These are phyloP conservation scores for Ondatra zibethicus DNA, from an alignment of 2,113 vertebrate species.

Conservation along the genomic window DNA sequence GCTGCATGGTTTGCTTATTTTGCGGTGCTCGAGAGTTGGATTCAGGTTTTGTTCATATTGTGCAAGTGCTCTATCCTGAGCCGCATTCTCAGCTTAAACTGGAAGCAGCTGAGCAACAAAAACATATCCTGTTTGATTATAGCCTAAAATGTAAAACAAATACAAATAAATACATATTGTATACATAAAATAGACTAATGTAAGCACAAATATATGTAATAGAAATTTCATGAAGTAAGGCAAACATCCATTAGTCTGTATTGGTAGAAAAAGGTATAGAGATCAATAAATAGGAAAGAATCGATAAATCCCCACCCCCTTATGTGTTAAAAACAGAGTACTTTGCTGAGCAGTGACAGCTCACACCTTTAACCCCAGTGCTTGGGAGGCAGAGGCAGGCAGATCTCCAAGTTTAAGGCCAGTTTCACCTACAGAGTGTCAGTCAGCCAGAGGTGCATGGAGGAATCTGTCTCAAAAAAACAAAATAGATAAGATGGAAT, in stretches of 20 bases:
- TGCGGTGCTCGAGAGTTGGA: background rate
- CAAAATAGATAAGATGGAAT: background rate
- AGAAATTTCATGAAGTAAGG: background rate
- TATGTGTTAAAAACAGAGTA: background rate
- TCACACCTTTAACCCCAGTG: background rate
- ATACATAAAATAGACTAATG: background rate
- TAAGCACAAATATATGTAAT: background rate
- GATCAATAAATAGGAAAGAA: slow-evolving; percentile 6
- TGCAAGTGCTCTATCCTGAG: background rate
- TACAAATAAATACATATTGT: background rate
- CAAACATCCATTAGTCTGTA: background rate
- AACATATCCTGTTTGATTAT: background rate
- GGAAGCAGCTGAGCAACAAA: background rate
- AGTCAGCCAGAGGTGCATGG: background rate
- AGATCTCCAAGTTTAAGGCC: background rate
- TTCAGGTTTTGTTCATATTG: background rate
- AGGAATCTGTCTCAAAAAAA: background rate
- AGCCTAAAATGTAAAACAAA: background rate
- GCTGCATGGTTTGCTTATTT: background rate
- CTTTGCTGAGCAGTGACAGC: background rate
- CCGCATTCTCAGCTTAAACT: background rate
- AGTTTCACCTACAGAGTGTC: background rate
- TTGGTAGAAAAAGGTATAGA: background rate
- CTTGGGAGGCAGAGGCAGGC: background rate
- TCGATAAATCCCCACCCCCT: background rate